Base-by-base conservation (phyloP, 2,888 invertebrate genomes). In the Geotrupes spiniger region DNA sequence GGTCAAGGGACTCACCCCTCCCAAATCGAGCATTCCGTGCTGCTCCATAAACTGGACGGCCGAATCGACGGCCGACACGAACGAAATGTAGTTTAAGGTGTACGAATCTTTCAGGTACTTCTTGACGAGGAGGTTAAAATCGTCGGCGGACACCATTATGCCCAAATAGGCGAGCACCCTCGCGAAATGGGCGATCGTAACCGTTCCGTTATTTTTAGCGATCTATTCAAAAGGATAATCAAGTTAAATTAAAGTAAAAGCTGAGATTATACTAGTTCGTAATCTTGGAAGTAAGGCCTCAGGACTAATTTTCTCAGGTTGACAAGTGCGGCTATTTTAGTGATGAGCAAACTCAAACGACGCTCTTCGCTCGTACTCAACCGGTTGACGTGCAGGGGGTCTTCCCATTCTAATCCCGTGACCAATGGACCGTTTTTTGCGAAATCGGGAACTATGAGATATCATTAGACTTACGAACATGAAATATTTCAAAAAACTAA, bases 1-100 rank as follows among this genome's bases (percentile, higher is more conserved):
- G 25, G 40, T 21, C 12, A 40, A 38, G 8, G 36, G 36, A 54
- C 65, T 68, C 58, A 84, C 84, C 63, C 81, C 80, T 8, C 81
- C 80, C 1, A 75, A 61, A 63, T 79, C 76, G 46, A 78, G 51
- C 54, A 79, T 72, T 29, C 77, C 75, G 56, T 78, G 71, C 10
- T 72, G 61, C 51, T 80, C 76, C 52, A 83, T 66, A 56, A 84
- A 84, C 36, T 79, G 74, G 55, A 81, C 80, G 14, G 84, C 80
- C 9, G 83, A 80, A 45, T 87, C 83, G 5, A 89, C 74, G 1
- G 83, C 81, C 43, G 79, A 77, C 3, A 89, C 71, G 65, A 90
- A 88, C 4, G 86, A 86, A 5, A 88, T 79, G 63, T 89, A 90
- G 72, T 89, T 89, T 1, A 90, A 73, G 15, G 87, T 84, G 70